These are phyloP conservation scores for Onychorhynchus coronatus DNA, from an alignment of 2,113 vertebrate genomes.

Conservation along the genomic window DNA sequence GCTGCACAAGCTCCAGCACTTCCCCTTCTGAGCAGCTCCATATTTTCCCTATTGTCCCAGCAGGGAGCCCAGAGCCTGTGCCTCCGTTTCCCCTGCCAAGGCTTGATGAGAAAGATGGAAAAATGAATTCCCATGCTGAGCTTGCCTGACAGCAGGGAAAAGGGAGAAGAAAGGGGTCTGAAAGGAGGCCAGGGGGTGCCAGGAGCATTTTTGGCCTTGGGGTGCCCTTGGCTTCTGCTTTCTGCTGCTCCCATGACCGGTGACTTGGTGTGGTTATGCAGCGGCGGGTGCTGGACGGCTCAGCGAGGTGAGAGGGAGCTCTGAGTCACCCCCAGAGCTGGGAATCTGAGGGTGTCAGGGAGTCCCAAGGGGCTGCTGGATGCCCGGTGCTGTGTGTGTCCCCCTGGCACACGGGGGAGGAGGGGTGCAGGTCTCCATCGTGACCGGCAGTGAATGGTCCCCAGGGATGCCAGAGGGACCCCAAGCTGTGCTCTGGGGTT, in stretches of 20 bases:
- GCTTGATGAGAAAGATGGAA: not conserved
- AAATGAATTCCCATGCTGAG: fast-evolving
- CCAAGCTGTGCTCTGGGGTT: not conserved
- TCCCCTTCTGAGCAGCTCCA: not conserved
- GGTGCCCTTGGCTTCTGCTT: not conserved
- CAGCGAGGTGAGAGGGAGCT: not conserved
- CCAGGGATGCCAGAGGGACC: fast-evolving
- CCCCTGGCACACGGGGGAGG: not conserved
- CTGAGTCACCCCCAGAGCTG: not conserved
- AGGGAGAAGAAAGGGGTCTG: not conserved
- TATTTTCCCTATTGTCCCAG: not conserved
- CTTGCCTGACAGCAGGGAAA: not conserved
- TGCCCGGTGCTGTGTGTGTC: fast-evolving
- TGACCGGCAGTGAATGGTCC: not conserved
- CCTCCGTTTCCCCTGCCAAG: not conserved
- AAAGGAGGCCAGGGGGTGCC: not conserved
- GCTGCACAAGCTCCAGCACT: not conserved
- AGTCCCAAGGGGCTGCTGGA: not conserved
- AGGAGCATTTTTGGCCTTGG: fast-evolving
- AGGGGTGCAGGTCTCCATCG: not conserved
- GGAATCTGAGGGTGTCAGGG: not conserved
- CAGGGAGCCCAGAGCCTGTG: fast-evolving
- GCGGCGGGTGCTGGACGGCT: not conserved
- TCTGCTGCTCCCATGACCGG: conserved; percentile 13
- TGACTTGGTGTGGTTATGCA: not conserved